Percentiles rank a stretch among this genome's conserved stretches.
Evolutionary conservation across 2,888 invertebrate genomes (phyloP).

Genomic region (Sesia bembeciformis): DNA sequence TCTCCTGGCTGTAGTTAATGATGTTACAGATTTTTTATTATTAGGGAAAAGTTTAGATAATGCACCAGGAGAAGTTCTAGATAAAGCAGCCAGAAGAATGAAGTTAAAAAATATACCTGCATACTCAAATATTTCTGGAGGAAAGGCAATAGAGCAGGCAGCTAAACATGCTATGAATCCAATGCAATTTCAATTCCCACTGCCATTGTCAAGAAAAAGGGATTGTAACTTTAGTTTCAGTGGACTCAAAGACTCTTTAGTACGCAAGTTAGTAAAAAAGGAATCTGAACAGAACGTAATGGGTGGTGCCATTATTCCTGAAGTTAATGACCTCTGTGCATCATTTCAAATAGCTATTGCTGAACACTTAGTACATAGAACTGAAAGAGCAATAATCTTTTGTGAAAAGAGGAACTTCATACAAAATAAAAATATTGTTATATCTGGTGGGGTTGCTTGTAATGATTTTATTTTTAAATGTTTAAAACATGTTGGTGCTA

Average conservation of each 20-base stretch:
- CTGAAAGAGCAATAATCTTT: constrained; percentile 88
- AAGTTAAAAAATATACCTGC: constrained; percentile 85
- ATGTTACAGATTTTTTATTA: constrained; percentile 83
- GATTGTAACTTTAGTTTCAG: constrained; percentile 95
- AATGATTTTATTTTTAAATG: constrained; percentile 86
- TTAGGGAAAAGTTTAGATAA: constrained; percentile 88
- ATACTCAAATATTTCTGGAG: constrained; percentile 85
- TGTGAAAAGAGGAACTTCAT: constrained; percentile 76
- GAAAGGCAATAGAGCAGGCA: constrained; percentile 88
- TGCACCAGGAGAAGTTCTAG: constrained; percentile 94
- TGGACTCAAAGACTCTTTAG: constrained; percentile 81
- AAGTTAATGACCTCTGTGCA: constrained; percentile 88
- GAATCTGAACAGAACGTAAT: constrained; percentile 73
- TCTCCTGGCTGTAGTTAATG: constrained; percentile 82
- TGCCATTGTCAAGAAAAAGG: constrained; percentile 75
- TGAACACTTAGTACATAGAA: constrained; percentile 86
- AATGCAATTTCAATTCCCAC: constrained; percentile 77
- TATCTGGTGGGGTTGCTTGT: constrained; percentile 97
- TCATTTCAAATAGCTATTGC: constrained; percentile 83
- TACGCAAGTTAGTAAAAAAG: constrained; percentile 66
- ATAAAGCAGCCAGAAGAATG: constrained; percentile 91
- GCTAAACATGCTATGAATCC: constrained; percentile 80
- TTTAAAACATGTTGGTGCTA: constrained; percentile 78
- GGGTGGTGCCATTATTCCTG: constrained; percentile 83
- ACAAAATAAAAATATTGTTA: constrained; percentile 76